Conservation (phyloP, 2,113 vertebrate genomes). For the Stegastes partitus region DNA sequence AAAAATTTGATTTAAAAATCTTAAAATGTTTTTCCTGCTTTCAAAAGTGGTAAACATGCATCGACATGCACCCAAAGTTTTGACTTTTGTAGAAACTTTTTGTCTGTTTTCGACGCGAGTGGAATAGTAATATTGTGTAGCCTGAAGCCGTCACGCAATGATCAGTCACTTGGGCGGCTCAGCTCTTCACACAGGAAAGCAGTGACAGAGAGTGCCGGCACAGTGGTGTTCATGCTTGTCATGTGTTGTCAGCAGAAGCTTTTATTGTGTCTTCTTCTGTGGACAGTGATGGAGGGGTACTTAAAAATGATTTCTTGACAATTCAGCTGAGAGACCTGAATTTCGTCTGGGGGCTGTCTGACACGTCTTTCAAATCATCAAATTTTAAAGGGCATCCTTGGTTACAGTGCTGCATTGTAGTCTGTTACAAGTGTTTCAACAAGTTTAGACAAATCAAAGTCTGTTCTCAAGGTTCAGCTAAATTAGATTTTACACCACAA, state of each 20-base stretch:
- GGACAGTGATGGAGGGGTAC: constrained; percentile 21
- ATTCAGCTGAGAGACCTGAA: constrained; percentile 8
- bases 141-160: not conserved
- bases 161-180: not conserved
- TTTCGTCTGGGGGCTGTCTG: not conserved
- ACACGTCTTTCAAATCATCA: not conserved
- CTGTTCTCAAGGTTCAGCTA: too few relatives aligned
- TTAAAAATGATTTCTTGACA: constrained; percentile 26
- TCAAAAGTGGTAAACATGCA: not conserved
- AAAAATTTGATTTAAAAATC: too few relatives aligned
- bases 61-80: not conserved
- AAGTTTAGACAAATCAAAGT: too few relatives aligned
- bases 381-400: not conserved
- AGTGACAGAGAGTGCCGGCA: not conserved
- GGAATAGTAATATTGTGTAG: not conserved
- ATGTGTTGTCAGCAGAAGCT: constrained; percentile 22
- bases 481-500: too few relatives aligned
- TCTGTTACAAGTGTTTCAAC: not conserved
- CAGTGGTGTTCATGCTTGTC: constrained; percentile 4
- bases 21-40: not conserved
- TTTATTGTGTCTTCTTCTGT: constrained; percentile 24
- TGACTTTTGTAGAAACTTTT: not conserved
- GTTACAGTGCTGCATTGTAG: not conserved
- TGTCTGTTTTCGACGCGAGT: constrained; percentile 5
- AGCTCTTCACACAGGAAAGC: constrained; percentile 8